These are phyloP conservation scores for Varanus salvator DNA, from an alignment of 2,113 vertebrate species.

Conservation along the genomic window DNA sequence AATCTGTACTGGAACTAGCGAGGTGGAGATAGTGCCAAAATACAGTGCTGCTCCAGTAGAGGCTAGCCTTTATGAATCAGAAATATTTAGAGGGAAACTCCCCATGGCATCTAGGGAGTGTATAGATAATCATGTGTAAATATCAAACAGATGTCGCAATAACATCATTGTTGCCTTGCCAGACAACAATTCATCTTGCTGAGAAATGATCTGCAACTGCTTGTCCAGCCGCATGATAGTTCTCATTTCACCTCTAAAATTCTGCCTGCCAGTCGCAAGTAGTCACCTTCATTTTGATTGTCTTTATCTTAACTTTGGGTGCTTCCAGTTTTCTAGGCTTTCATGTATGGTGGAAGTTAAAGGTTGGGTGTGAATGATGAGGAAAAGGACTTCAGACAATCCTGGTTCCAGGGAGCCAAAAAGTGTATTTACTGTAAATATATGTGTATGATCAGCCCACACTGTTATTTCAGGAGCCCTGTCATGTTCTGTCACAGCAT, in stretches of 20 bases:
- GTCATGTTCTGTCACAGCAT: neutral
- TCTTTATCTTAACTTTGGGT: neutral
- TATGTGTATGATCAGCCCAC: neutral
- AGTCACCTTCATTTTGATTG: too few relatives aligned
- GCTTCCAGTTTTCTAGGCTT: neutral
- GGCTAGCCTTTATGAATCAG: too few relatives aligned
- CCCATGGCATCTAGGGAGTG: too few relatives aligned
- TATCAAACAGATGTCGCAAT: too few relatives aligned
- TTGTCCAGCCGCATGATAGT: neutral
- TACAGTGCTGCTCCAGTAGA: neutral
- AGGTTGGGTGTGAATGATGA: too few relatives aligned
- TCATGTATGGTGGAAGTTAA: neutral
- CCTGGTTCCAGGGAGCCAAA: neutral
- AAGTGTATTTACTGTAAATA: neutral
- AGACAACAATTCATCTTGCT: neutral
- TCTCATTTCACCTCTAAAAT: neutral
- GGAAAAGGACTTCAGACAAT: too few relatives aligned
- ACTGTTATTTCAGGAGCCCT: neutral
- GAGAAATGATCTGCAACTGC: neutral
- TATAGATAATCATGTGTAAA: too few relatives aligned
- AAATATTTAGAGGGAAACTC: too few relatives aligned
- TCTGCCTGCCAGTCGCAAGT: neutral
- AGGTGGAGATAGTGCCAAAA: too few relatives aligned
- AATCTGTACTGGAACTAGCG: too few relatives aligned
- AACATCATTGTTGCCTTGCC: neutral